Base-by-base conservation (phyloP, 2,888 invertebrate species). In the Chloroclystis v-ata region DNA sequence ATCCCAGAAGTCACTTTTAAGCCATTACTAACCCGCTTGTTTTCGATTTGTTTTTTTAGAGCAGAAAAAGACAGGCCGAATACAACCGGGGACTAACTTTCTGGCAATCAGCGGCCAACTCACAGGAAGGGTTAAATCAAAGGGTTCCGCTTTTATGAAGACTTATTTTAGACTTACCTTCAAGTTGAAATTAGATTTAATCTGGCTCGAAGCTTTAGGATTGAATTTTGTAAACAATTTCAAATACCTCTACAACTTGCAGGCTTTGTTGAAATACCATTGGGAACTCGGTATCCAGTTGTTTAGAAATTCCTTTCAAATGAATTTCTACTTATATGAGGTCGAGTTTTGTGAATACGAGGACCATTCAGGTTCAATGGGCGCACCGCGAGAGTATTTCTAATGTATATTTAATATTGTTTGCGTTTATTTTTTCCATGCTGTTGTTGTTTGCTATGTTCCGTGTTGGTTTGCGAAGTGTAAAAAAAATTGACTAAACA, bases 211-310 rank as follows among this genome's bases (percentile, higher is more conserved):
- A 84, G 86, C 82, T 85, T 83, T 81, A 82, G 84, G 86, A 86
- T 86, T 87, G 86, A 86, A 86, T 86, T 87, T 85, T 85, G 85
- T 86, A 84, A 86, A 87, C 86, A 87, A 87, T 86, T 87, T 87
- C 78, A 73, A 78, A 82, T 87, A 86, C 84, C 84, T 85, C 81
- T 79, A 75, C 82, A 85, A 85, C 76, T 85, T 84, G 65, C 81
- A 80, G 82, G 85, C 84, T 86, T 85, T 87, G 86, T 87, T 78
- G 75, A 72, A 82, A 86, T 85, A 79, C 86, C 85, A 83, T 78
- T 78, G 85, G 84, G 83, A 82, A 72, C 78, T 75, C 78, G 72
- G 78, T 71, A 70, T 75, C 69, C 71, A 73, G 79, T 81, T 85
- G 85, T 84, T 83, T 79, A 72, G 76, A 79, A 82, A 83, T 84